Evolutionary conservation across 1,140 invertebrate species (phyloP).

Genomic region (Habropoda laboriosa): DNA sequence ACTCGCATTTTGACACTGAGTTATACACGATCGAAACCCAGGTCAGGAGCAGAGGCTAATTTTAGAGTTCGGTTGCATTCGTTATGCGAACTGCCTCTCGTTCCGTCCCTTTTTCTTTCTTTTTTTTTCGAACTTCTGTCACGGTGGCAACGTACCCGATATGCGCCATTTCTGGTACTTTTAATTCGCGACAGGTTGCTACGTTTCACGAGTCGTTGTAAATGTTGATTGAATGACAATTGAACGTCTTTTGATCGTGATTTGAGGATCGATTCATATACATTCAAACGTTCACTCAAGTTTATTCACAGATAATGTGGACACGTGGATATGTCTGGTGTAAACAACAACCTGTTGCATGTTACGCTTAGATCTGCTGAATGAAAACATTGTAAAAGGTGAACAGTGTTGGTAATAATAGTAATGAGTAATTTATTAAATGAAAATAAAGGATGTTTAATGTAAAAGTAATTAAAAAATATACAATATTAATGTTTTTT

Average conservation of each 20-base stretch:
- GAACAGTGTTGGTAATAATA: too few relatives aligned
- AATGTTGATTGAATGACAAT: slow-evolving; percentile 5
- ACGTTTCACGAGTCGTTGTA: slow-evolving; percentile 7
- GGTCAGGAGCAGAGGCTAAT: slow-evolving; percentile 57
- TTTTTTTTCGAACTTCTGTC: neutral
- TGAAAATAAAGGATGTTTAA: too few relatives aligned
- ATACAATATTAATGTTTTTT: too few relatives aligned
- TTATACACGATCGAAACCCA: slow-evolving; percentile 33
- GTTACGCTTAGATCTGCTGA: too few relatives aligned
- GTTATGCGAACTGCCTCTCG: slow-evolving; percentile 35
- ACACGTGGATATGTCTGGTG: too few relatives aligned
- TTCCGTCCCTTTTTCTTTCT: neutral
- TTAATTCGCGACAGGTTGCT: slow-evolving; percentile 8
- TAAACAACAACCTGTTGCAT: too few relatives aligned
- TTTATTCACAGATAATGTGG: too few relatives aligned
- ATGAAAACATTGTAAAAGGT: too few relatives aligned
- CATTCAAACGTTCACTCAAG: too few relatives aligned
- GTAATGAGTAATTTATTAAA: too few relatives aligned
- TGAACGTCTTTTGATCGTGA: neutral
- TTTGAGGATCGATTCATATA: too few relatives aligned
- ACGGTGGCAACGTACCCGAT: slow-evolving; percentile 11
- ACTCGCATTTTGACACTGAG: slow-evolving; percentile 22
- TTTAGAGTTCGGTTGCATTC: slow-evolving; percentile 43
- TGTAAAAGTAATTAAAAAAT: too few relatives aligned
- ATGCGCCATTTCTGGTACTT: neutral